Evolutionary conservation across 2,888 invertebrate species (phyloP).

Genomic region (Morpho helenor): DNA sequence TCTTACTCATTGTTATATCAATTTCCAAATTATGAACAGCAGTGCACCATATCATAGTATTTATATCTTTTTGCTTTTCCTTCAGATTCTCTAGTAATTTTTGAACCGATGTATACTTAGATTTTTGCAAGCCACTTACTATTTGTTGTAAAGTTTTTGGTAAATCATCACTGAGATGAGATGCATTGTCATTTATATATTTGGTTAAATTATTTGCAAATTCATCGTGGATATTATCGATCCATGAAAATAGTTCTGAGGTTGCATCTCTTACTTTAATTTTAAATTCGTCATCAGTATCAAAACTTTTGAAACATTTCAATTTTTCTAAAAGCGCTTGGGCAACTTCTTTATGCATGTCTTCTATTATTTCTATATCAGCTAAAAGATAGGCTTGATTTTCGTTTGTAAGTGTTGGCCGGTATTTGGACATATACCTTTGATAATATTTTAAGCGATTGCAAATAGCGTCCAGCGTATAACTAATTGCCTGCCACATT

Average conservation of each 20-base stretch:
- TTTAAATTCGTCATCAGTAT: conserved; percentile 44
- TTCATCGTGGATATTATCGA: conserved; percentile 60
- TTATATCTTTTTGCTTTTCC: conserved; percentile 45
- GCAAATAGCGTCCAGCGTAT: conserved; percentile 54
- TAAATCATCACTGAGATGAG: conserved; percentile 47
- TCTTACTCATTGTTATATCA: conserved; percentile 55
- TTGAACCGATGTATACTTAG: conserved; percentile 37
- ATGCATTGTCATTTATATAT: conserved; percentile 46
- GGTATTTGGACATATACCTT: conserved; percentile 50
- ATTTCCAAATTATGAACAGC: conserved; percentile 55
- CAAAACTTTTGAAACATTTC: conserved; percentile 46
- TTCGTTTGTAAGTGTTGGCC: conserved; percentile 37
- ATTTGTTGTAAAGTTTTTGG: conserved; percentile 60
- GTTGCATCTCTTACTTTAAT: conserved; percentile 38
- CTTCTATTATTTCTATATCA: conserved; percentile 65
- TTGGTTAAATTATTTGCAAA: conserved; percentile 48
- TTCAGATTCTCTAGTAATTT: conserved; percentile 49
- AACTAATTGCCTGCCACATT: conserved; percentile 51
- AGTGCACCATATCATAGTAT: conserved; percentile 51
- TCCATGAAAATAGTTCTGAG: conserved; percentile 56
- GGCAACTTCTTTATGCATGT: conserved; percentile 59
- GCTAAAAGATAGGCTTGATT: conserved; percentile 44
- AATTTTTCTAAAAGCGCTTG: conserved; percentile 45
- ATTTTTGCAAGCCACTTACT: conserved; percentile 46
- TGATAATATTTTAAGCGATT: conserved; percentile 53